These are phyloP conservation scores for Baccha elongata DNA, from an alignment of 2,888 invertebrate species.

Conservation along the genomic window DNA sequence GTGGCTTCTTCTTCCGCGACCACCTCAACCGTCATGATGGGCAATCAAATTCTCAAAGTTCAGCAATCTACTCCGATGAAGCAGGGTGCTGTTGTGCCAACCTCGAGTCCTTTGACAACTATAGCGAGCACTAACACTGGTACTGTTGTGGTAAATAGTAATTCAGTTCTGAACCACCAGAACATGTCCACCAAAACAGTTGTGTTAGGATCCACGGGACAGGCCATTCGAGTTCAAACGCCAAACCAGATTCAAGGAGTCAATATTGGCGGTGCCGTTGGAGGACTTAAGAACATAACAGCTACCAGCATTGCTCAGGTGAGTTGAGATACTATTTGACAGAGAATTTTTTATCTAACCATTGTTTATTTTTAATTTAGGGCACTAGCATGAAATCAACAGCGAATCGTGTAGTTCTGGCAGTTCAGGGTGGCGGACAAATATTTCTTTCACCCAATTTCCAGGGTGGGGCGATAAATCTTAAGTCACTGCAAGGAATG, in stretches of 20 bases:
- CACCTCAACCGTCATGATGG: slow-evolving; percentile 82
- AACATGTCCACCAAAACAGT: slow-evolving; percentile 77
- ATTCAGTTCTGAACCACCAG: slow-evolving; percentile 61
- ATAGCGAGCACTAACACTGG: slow-evolving; percentile 75
- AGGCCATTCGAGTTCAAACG: slow-evolving; percentile 79
- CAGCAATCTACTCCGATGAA: slow-evolving; percentile 76
- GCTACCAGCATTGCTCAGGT: slow-evolving; percentile 60
- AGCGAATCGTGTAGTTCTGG: slow-evolving; percentile 83
- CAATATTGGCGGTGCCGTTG: slow-evolving; percentile 28
- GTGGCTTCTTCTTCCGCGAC: slow-evolving; percentile 71
- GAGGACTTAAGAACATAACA: slow-evolving; percentile 47
- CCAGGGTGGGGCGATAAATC: slow-evolving; percentile 85
- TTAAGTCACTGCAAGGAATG: slow-evolving; percentile 85
- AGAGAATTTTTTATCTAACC: neutral
- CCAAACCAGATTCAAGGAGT: slow-evolving; percentile 69
- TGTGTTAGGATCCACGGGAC: slow-evolving; percentile 78
- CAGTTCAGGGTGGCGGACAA: slow-evolving; percentile 84
- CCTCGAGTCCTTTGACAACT: slow-evolving; percentile 68
- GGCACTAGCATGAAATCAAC: slow-evolving; percentile 76
- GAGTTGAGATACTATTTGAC: neutral
- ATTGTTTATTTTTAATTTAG: slow-evolving; percentile 49
- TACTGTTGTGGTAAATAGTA: slow-evolving; percentile 74
- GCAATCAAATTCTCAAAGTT: slow-evolving; percentile 81
- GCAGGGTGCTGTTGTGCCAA: slow-evolving; percentile 58
- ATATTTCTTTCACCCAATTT: slow-evolving; percentile 86